Evolutionary conservation across 2,797 vertebrate genomes (phyloP).

Genomic region (Eurystomus glaucurus): DNA sequence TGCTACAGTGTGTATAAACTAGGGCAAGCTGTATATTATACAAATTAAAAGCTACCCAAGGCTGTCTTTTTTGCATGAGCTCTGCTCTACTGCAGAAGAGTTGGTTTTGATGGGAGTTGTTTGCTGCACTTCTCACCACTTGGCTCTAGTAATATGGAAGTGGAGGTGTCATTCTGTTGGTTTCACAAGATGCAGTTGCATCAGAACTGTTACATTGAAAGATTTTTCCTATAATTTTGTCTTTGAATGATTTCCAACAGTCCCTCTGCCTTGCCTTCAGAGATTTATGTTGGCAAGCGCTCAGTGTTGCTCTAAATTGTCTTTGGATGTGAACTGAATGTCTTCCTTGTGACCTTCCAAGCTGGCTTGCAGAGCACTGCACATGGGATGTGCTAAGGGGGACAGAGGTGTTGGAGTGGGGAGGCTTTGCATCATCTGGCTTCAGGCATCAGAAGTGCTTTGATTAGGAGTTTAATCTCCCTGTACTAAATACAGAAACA

Average conservation of each 20-base stretch:
- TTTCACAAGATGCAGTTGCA: background rate
- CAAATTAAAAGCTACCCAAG: conserved; percentile 51
- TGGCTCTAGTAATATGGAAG: background rate
- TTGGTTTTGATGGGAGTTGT: background rate
- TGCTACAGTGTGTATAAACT: conserved; percentile 46
- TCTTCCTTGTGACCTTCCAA: background rate
- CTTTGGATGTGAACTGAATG: background rate
- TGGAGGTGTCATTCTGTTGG: background rate
- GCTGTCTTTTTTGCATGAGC: background rate
- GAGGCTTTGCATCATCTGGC: conserved; percentile 1
- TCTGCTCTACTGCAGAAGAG: background rate
- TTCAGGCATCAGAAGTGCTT: background rate
- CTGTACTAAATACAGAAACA: background rate
- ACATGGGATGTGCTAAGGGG: rapidly evolving
- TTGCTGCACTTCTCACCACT: background rate
- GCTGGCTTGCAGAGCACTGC: rapidly evolving
- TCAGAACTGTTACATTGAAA: background rate
- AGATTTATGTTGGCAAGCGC: background rate
- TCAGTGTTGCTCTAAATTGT: background rate
- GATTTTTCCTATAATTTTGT: background rate
- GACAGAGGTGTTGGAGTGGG: background rate
- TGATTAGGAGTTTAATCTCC: background rate
- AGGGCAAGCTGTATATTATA: conserved; percentile 52
- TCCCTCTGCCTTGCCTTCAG: background rate
- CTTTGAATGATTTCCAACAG: background rate